Conservation (phyloP, 2,113 vertebrate genomes). For the Sisor rabdophorus region DNA sequence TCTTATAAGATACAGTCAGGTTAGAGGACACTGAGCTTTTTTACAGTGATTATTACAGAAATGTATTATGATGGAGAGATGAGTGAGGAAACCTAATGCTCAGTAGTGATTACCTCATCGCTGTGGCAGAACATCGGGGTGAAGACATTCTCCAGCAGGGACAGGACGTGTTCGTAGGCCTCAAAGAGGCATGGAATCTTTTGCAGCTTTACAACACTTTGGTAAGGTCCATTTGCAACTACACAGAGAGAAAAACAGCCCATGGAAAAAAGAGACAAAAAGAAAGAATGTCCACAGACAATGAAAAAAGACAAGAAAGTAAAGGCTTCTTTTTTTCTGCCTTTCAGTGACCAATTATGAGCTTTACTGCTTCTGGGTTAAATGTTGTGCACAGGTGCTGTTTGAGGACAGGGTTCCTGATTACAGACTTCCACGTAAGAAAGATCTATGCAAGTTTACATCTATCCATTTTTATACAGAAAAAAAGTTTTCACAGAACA, state of each 20-base stretch:
- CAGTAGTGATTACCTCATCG: conserved; percentile 77
- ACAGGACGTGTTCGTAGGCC: conserved; percentile 94
- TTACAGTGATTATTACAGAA: no score
- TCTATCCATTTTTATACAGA: not conserved
- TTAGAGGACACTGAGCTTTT: no score
- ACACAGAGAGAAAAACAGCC: conserved; percentile 11
- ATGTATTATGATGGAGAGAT: no score
- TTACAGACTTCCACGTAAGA: not conserved
- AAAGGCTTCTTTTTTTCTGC: not conserved
- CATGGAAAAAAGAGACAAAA: not conserved
- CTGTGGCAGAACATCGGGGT: conserved; percentile 98
- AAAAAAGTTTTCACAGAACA: not conserved
- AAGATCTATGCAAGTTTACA: no score
- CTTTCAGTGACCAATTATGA: no score
- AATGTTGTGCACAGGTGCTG: not conserved
- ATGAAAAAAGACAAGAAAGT: not conserved
- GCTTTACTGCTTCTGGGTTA: not conserved
- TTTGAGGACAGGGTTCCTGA: not conserved
- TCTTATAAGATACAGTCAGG: no score
- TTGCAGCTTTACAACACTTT: conserved; percentile 87
- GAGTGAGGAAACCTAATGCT: not conserved
- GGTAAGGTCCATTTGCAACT: conserved; percentile 84
- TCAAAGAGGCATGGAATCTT: conserved; percentile 90
- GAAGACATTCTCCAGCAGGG: conserved; percentile 89
- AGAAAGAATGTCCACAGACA: not conserved